Evolutionary conservation across 2,113 vertebrate genomes (phyloP).

Genomic region (Phyllostomus hastatus): DNA sequence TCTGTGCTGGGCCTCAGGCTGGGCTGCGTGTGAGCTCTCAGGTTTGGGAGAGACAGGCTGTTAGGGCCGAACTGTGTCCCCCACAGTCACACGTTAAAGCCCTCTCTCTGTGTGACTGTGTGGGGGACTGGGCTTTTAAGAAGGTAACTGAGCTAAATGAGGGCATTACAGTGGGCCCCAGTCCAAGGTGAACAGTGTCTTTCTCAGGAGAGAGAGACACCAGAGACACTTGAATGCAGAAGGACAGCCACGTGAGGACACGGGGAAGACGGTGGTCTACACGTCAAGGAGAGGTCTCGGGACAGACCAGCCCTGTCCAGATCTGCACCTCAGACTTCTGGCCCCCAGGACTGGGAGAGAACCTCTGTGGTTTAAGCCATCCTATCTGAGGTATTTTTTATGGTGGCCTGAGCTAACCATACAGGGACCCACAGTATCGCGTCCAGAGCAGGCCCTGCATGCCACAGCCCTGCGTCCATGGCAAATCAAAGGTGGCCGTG

Average conservation of each 20-base stretch:
- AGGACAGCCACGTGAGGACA: rapidly evolving
- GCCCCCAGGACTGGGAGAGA: neutral
- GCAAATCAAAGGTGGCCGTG: rapidly evolving
- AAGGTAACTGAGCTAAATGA: neutral
- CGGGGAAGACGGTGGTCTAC: rapidly evolving
- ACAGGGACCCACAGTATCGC: rapidly evolving
- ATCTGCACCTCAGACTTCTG: neutral
- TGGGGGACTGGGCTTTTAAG: too few relatives aligned
- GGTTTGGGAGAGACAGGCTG: neutral
- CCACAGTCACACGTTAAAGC: neutral
- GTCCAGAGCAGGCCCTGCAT: rapidly evolving
- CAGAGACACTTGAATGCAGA: neutral
- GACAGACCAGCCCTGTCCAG: rapidly evolving
- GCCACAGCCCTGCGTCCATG: neutral
- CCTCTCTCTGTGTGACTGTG: rapidly evolving
- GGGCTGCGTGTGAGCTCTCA: neutral
- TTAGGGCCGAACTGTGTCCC: neutral
- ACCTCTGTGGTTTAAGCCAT: rapidly evolving
- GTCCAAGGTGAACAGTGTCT: rapidly evolving
- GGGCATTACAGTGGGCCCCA: neutral
- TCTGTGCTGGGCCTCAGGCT: neutral
- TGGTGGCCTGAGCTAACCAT: neutral
- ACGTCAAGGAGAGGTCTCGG: rapidly evolving
- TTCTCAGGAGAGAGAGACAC: neutral
- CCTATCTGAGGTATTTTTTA: rapidly evolving